Evolutionary conservation across 2,113 vertebrate species (phyloP).

Genomic region (Halcyon senegalensis): DNA sequence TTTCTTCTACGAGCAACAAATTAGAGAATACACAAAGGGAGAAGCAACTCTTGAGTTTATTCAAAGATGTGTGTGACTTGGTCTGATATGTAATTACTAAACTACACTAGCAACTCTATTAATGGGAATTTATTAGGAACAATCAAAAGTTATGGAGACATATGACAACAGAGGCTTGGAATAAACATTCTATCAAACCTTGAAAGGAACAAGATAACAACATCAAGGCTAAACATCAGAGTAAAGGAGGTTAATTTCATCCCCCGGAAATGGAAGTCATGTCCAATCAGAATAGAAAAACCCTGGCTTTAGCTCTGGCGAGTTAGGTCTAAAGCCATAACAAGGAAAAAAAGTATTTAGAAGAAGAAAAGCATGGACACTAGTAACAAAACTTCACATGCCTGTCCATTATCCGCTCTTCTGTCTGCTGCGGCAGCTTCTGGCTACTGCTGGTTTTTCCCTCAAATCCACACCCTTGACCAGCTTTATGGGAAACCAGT

Average conservation of each 20-base stretch:
- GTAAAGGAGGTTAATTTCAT: background rate
- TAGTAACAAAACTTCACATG: background rate
- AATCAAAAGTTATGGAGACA: background rate
- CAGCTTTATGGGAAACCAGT: background rate
- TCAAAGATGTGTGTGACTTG: background rate
- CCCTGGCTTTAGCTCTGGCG: background rate
- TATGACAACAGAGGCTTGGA: background rate
- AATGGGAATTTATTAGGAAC: background rate
- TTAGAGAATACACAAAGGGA: background rate
- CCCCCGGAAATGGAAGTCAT: background rate
- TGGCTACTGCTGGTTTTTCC: background rate
- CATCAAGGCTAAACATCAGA: background rate
- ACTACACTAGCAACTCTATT: background rate
- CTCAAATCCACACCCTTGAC: background rate
- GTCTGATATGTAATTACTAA: background rate
- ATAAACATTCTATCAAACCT: background rate
- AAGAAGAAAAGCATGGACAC: background rate
- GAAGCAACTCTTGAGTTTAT: background rate
- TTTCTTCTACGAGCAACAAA: background rate
- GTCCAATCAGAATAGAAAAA: background rate
- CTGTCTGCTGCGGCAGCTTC: background rate
- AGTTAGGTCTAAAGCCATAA: background rate
- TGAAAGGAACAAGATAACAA: background rate
- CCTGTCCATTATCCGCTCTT: no score
- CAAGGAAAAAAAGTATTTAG: background rate